Percentiles rank a stretch among this genome's conserved stretches.
Evolutionary conservation across 2,113 vertebrate genomes (phyloP).

Genomic region (Callospermophilus lateralis): DNA sequence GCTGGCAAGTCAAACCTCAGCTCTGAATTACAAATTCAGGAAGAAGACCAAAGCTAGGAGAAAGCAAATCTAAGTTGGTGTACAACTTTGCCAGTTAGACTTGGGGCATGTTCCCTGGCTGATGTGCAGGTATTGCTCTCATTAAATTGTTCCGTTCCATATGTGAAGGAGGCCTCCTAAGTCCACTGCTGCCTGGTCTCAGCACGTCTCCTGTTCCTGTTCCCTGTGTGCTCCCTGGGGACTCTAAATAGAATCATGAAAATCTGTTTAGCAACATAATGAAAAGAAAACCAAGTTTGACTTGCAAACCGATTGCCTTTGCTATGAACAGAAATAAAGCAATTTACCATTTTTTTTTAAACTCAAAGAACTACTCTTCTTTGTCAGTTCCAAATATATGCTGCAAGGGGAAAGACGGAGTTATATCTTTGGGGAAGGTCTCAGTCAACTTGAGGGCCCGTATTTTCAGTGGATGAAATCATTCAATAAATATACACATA

Average conservation of each 20-base stretch:
- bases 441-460: conserved; percentile 71
- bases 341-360: conserved; percentile 74
- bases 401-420: conserved; percentile 78
- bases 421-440: conserved; percentile 65
- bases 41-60: background rate
- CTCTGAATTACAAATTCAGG: background rate
- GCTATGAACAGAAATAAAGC: conserved; percentile 78
- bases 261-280: conserved; percentile 81
- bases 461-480: conserved; percentile 45
- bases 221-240: conserved; percentile 71
- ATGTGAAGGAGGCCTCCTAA: background rate
- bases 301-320: conserved; percentile 79
- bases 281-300: conserved; percentile 82
- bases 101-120: background rate
- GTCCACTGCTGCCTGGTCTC: conserved; percentile 30
- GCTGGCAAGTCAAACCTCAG: background rate
- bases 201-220: conserved; percentile 68
- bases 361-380: conserved; percentile 76
- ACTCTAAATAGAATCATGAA: conserved; percentile 77
- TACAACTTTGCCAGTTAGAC: background rate
- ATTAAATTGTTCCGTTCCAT: background rate
- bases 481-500: background rate
- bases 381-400: conserved; percentile 78
- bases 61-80: background rate
- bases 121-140: background rate